Evolutionary conservation across 2,113 vertebrate species (phyloP), one percentile per base, ranked within the genome.

Genomic region (Pogonocichla stellata): DNA sequence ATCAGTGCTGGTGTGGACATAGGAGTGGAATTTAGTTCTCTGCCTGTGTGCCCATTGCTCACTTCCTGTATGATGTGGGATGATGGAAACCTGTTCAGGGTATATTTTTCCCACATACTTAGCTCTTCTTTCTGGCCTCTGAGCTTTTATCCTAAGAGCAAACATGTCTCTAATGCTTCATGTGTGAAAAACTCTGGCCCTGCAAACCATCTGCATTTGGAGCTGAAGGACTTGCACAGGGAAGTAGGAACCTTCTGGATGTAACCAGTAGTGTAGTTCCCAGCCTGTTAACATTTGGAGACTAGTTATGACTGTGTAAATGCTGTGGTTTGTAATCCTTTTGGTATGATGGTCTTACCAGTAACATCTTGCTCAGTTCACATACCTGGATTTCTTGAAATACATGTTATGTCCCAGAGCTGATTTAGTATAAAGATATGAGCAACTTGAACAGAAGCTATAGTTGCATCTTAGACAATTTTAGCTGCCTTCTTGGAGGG

Each of bases 51-150:
- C 42, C 66, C 1, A 0, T 51, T 60, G 43, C 67, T 80, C 8
- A 1, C 48, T 72, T 74, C 20, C 67, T 84, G 4, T 56, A 11
- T 3, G 0, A 50, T 48, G 56, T 43, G 51, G 45, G 36, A 69
- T 66, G 42, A 2, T 51, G 75, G 81, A 75, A 61, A 78, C 36
- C 20, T 56, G 3, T 66, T 57, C 4, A 60, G 80, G 48, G 8
- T 72, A 20, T 47, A 34, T 10, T 38, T 57, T 92, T 38, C 45
- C 79, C 19, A 0, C 12, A 1, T 31, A 7, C 64, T 84, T 31
- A 96, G 94, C 74, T 77, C 8, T 95, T 77, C 57, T 86, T 81
- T 80, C 83, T 90, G 72, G 43, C 64, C 51, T 86, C 80, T 88
- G 40, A 92, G 72, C 86, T 94, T 93, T 82, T 82, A 71, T 60